These are phyloP conservation scores for Baccha elongata DNA, from an alignment of 2,888 invertebrate genomes.

Conservation along the genomic window DNA sequence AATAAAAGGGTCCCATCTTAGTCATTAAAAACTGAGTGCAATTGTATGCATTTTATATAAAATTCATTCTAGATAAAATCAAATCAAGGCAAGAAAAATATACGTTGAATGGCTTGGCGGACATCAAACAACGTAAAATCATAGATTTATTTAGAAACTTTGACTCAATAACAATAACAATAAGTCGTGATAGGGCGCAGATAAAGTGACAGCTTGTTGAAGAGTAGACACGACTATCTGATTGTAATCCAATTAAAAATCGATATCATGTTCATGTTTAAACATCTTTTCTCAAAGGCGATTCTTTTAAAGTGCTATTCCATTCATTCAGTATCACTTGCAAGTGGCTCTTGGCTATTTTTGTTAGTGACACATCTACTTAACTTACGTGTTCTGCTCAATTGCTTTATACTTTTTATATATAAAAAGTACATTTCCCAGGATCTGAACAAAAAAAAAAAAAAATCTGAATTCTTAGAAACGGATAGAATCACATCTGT, in stretches of 20 bases:
- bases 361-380: constrained; percentile 58
- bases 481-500: constrained; percentile 54
- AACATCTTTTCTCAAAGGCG: constrained; percentile 1
- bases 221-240: constrained; percentile 10
- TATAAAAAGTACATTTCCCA: neutral
- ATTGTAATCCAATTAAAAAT: constrained; percentile 49
- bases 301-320: too few relatives aligned
- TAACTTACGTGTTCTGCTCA: constrained; percentile 37
- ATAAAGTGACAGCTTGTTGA: constrained; percentile 2
- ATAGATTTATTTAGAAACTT: constrained; percentile 13
- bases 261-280: constrained; percentile 7
- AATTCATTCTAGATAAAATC: too few relatives aligned
- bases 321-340: constrained; percentile 33
- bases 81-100: too few relatives aligned
- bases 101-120: too few relatives aligned
- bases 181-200: neutral
- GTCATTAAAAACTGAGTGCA: too few relatives aligned
- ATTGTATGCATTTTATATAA: too few relatives aligned
- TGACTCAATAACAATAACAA: neutral
- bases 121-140: too few relatives aligned
- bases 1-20: too few relatives aligned
- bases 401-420: too few relatives aligned
- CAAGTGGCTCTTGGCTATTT: constrained; percentile 7
- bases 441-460: neutral
- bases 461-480: constrained; percentile 19